These are phyloP conservation scores for Myotis planiceps DNA, from an alignment of 2,797 vertebrate genomes.

Conservation along the genomic window DNA sequence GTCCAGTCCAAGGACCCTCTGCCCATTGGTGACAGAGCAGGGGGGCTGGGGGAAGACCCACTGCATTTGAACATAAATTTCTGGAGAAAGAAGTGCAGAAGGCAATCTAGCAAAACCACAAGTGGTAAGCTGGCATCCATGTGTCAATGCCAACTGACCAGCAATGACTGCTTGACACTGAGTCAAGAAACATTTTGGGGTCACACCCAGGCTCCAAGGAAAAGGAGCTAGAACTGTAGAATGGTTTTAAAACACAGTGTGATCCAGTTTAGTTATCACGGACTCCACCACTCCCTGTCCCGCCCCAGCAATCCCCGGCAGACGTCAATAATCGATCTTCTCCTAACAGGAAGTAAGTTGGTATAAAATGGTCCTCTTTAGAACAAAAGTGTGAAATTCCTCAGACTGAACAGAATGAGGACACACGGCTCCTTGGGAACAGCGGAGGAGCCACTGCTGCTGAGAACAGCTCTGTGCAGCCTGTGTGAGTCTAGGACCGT, in stretches of 20 bases:
- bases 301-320: background rate
- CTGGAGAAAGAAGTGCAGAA: background rate
- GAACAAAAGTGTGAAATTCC: background rate
- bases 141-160: background rate
- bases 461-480: background rate
- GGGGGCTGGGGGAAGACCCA: background rate
- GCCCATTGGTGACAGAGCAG: background rate
- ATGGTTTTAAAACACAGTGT: background rate
- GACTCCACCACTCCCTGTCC: background rate
- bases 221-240: background rate
- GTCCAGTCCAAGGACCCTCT: too few relatives aligned
- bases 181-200: background rate
- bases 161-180: background rate
- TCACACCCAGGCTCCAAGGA: background rate
- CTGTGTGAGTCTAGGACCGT: background rate
- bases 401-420: background rate
- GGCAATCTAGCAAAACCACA: background rate
- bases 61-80: background rate
- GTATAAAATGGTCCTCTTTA: conserved; percentile 12
- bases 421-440: background rate
- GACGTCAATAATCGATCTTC: background rate
- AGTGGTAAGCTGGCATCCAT: background rate
- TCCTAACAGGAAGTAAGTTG: background rate
- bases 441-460: background rate
- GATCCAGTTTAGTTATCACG: background rate